A percentile compares a stretch with the other conserved stretches of the same genome.
Evolutionary conservation across 1,140 invertebrate species (phyloP).

Genomic region (Acromyrmex charruanus): DNA sequence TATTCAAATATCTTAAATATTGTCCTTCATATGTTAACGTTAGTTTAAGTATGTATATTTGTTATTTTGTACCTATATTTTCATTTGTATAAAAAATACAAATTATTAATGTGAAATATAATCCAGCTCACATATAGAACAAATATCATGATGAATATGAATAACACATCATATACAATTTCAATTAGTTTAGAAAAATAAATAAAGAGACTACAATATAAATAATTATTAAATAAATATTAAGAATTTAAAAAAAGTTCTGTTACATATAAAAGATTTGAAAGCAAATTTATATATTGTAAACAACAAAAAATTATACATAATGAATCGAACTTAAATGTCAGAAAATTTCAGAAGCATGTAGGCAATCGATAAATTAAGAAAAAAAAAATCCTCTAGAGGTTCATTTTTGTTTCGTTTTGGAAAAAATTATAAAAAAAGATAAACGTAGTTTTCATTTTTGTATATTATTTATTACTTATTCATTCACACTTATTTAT

Average conservation of each 20-base stretch:
- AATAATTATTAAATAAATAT: neutral
- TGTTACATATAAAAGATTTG: neutral
- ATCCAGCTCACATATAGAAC: neutral
- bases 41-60: neutral
- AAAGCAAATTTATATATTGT: neutral
- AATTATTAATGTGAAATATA: neutral
- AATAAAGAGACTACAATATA: neutral
- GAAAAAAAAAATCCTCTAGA: too few relatives aligned
- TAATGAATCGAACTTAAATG: too few relatives aligned
- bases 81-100: neutral
- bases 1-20: neutral
- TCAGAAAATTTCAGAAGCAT: too few relatives aligned
- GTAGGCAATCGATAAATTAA: too few relatives aligned
- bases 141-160: neutral
- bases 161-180: neutral
- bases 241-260: neutral
- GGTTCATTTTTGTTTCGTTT: too few relatives aligned
- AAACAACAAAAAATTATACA: too few relatives aligned
- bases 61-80: neutral
- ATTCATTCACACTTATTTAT: too few relatives aligned
- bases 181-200: neutral
- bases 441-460: too few relatives aligned
- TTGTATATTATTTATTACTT: too few relatives aligned
- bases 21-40: neutral
- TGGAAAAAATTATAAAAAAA: too few relatives aligned